Base-by-base conservation (phyloP, 2,888 invertebrate species). In the Cephus pygmeus region DNA sequence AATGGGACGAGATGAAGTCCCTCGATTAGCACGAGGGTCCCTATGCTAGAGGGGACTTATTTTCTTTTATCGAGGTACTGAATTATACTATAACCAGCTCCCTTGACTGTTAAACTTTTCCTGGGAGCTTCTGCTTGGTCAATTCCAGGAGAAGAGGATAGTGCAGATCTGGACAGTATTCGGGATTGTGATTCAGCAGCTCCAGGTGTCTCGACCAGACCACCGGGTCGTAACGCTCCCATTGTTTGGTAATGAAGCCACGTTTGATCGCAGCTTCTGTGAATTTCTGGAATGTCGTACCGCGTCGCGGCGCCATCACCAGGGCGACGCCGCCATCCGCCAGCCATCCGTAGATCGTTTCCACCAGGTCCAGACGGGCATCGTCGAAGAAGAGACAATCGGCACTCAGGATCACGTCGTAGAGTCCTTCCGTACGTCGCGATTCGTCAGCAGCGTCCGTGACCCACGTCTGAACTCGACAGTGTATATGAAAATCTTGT, bases 371-470 rank as follows among this genome's bases (percentile, higher is more conserved):
- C 36, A 93, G 91, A 73, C 96, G 92, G 1, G 94, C 94, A 79
- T 96, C 95, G 87, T 96, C 96, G 89, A 96, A 96, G 92, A 96
- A 96, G 79, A 96, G 90, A 88, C 96, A 97, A 90, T 97, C 97
- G 1, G 96, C 96, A 87, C 96, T 95, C 12, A 97, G 92, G 75
- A 97, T 94, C 75, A 94, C 92, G 90, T 97, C 96, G 91, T 94
- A 96, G 79, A 93, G 92, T 12, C 91, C 92, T 73, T 92, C 89
- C 23, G 85, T 83, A 12, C 90, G 85, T 34, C 92, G 83, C 23
- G 83, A 83, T 75, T 88, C 85, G 40, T 88, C 87, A 56, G 79
- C 81, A 35, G 87, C 83, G 73, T 93, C 93, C 94, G 82, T 75
- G 69, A 77, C 79, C 84, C 88, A 83, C 34, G 79, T 83, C 88